phyloP scores from a whole-genome alignment of 1,140 invertebrate species.

The Octopus sinensis region DNA sequence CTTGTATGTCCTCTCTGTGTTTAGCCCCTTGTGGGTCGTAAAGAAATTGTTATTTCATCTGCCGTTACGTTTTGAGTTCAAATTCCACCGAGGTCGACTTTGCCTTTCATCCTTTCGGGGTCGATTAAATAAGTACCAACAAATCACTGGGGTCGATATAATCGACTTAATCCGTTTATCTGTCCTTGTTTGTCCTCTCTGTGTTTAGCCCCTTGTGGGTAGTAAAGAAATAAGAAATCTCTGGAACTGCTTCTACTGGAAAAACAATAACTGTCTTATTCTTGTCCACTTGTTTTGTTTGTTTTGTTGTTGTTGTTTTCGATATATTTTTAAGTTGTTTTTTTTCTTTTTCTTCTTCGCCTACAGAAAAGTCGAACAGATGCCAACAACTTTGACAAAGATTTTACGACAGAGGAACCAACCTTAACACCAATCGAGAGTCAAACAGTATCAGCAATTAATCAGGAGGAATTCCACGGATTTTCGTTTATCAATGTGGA shows the following conservation, averaged over 20 bases:
- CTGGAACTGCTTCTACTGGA: neutral
- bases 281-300: neutral
- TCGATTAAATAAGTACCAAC: no score
- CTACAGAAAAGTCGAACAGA: slow-evolving; percentile 94
- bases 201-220: no score
- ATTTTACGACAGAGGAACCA: slow-evolving; percentile 98
- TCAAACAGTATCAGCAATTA: slow-evolving; percentile 85
- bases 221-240: neutral
- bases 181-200: no score
- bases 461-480: slow-evolving; percentile 95
- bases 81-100: no score
- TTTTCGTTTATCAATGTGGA: slow-evolving; percentile 96
- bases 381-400: slow-evolving; percentile 97
- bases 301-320: neutral
- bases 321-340: slow-evolving; percentile 6
- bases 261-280: neutral
- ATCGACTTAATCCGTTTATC: no score
- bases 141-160: no score
- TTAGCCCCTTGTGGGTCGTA: no score
- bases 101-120: no score
- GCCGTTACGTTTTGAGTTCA: no score
- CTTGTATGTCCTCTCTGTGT: no score
- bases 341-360: slow-evolving; percentile 23
- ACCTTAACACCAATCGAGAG: slow-evolving; percentile 87
- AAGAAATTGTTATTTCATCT: no score